These are phyloP conservation scores for Prunella fulvescens DNA, from an alignment of 2,113 vertebrate species.

Conservation along the genomic window DNA sequence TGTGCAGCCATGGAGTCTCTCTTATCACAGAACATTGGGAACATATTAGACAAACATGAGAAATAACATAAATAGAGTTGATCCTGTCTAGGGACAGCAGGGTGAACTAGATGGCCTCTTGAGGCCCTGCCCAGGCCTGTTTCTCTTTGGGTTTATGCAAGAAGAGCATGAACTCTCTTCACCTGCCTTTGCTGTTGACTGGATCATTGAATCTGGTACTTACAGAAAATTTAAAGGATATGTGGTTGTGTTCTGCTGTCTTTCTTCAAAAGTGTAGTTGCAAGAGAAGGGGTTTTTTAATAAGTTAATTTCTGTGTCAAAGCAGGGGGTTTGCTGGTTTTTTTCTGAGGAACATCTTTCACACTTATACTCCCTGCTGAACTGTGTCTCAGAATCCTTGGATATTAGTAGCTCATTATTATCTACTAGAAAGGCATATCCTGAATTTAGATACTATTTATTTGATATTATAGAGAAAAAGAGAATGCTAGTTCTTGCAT, in stretches of 20 bases:
- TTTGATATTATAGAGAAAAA: not conserved
- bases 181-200: not conserved
- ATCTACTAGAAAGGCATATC: not conserved
- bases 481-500: not conserved
- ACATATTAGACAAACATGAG: constrained; percentile 15
- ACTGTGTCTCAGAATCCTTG: not conserved
- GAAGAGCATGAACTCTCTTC: not conserved
- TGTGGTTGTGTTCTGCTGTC: not conserved
- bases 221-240: not conserved
- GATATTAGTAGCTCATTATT: not conserved
- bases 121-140: not conserved
- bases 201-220: not conserved
- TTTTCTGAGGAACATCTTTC: not conserved
- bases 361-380: not conserved
- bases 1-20: not conserved
- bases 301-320: not conserved
- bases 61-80: constrained; percentile 31
- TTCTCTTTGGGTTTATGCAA: not conserved
- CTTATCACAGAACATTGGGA: constrained; percentile 11
- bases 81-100: constrained; percentile 10
- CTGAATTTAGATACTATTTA: not conserved
- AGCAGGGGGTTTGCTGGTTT: not conserved
- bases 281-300: not conserved
- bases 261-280: not conserved
- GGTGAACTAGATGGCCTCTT: not conserved